These are phyloP conservation scores for Pipa parva DNA, from an alignment of 2,113 vertebrate species.

Conservation along the genomic window DNA sequence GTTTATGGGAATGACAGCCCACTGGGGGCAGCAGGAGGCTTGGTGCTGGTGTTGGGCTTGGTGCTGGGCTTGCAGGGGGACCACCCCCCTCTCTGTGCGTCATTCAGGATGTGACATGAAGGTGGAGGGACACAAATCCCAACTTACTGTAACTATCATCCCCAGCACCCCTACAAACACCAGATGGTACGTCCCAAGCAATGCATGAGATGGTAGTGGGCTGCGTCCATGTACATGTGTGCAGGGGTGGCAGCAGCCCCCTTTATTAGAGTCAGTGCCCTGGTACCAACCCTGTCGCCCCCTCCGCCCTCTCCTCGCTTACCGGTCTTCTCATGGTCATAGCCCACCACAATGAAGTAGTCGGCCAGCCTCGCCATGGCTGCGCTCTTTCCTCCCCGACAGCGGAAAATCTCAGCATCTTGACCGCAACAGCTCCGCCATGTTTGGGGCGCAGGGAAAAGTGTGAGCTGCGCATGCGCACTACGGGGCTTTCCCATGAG, in stretches of 20 bases:
- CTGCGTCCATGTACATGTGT: not conserved
- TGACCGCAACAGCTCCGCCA: conserved; percentile 82
- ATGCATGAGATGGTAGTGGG: conserved; percentile 33
- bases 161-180: not conserved
- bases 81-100: conserved; percentile 44
- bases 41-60: too few species aligned
- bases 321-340: conserved; percentile 90
- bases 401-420: conserved; percentile 85
- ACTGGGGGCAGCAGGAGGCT: not conserved
- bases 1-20: not conserved
- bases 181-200: not conserved
- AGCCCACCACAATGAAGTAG: conserved; percentile 92
- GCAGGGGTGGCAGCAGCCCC: conserved; percentile 10
- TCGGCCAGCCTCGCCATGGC: conserved; percentile 92
- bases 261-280: not conserved
- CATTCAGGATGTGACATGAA: conserved; percentile 50
- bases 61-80: too few species aligned
- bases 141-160: not conserved
- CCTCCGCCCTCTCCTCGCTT: conserved; percentile 58
- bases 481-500: conserved; percentile 53
- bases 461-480: conserved; percentile 77
- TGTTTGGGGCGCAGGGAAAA: conserved; percentile 83
- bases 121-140: conserved; percentile 21
- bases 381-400: conserved; percentile 53
- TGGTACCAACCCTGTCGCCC: conserved; percentile 16